These are phyloP conservation scores for Cossypha heuglini DNA, from an alignment of 2,797 vertebrate species.

Conservation along the genomic window DNA sequence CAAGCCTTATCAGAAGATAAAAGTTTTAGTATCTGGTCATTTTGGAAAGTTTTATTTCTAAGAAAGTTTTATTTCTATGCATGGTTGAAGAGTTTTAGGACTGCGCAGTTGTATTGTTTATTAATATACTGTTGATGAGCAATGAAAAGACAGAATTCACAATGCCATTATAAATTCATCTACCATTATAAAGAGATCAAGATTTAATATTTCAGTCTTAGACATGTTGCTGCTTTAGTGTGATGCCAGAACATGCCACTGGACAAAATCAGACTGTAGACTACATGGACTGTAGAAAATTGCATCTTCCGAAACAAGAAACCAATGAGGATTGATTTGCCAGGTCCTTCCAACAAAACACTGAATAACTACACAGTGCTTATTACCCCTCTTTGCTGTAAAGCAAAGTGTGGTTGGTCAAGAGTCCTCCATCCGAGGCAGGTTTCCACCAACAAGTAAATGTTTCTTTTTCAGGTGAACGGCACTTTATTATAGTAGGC, in stretches of 20 bases:
- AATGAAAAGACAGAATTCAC: neutral
- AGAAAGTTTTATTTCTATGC: neutral
- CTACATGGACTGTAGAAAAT: neutral
- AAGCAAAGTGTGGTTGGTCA: conserved; percentile 83
- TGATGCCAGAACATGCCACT: neutral
- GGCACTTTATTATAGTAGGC: conserved; percentile 82
- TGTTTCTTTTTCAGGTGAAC: conserved; percentile 94
- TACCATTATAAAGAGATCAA: neutral
- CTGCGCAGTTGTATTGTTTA: neutral
- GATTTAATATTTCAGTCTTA: neutral
- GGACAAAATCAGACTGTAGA: neutral
- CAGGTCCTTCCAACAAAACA: neutral
- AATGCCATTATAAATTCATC: neutral
- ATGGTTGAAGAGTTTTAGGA: neutral
- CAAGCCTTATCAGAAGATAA: neutral
- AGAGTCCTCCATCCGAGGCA: conserved; percentile 80
- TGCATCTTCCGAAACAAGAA: neutral
- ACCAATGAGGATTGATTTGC: neutral
- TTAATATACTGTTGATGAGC: neutral
- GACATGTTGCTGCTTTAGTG: neutral
- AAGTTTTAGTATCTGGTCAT: neutral
- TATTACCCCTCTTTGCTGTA: conserved; percentile 90
- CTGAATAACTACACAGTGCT: neutral
- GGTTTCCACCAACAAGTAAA: conserved; percentile 96
- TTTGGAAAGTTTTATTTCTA: neutral